Base-by-base conservation (phyloP, 2,113 vertebrate genomes). In the Callithrix jacchus region DNA sequence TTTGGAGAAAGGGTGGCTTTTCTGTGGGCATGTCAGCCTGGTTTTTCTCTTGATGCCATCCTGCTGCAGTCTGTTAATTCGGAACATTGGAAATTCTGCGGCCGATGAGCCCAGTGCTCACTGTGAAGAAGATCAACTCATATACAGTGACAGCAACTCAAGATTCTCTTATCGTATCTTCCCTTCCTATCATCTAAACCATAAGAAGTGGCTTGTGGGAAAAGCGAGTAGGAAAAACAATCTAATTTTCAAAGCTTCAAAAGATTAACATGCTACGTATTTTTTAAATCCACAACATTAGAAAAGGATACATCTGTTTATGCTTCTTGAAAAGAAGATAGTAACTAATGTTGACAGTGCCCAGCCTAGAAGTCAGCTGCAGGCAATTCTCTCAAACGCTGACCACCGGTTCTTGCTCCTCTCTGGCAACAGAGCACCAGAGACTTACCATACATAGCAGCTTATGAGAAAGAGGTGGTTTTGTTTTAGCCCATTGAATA, bases 211-310 rank as follows among this genome's bases (percentile, higher is more conserved):
- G 20, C 9, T 92, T 27, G 56, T 88, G 47, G 49, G 11, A 37
- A 68, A 76, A 92, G n/a, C 12, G 5, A 32, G 17, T n/a, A 8
- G 61, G 47, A 25, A 30, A 66, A 93, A 30, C 30, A 52, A 13
- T 37, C 83, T 91, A 23, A n/a, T 94, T 87, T 85, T 81, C 61
- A 74, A 97, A 35, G 73, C 13, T 87, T 77, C 32, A 16, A 73
- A 93, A 79, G 81, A 90, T 70, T 23, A 90, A 11, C 47, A 14
- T 45, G 64, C 21, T 93, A 77, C 7, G 2, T 58, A 9, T 35
- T 89, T 81, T 74, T 9, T 3, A 47, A 52, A 42, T 30, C 1
- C 12, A 64, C 58, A 81, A 25, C 23, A 17, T 52, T 70, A n/a
- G 32, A 52, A 89, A 76, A 89, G 3, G 21, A 6, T 73, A 5